Base-by-base conservation (phyloP, 53 echinoderm and acorn worm genomes). In the Antedon mediterranea region DNA sequence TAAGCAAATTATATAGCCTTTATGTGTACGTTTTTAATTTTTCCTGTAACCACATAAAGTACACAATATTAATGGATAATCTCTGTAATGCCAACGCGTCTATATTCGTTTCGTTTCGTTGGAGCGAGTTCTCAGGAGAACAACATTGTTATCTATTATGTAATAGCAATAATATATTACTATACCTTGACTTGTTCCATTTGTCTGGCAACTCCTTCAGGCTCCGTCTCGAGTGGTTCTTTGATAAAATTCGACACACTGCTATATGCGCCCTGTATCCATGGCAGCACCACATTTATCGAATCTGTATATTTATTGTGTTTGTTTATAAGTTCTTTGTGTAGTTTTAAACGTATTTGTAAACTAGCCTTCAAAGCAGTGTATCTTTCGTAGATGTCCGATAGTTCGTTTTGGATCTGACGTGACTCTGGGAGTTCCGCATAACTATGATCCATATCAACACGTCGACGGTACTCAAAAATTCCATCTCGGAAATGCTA, bases 301-400 rank as follows among this genome's bases (percentile, higher is more conserved):
- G 92, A 88, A 3, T 75, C 78, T 34, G 82, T 83, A 80, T 90
- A 98, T 70, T 90, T 88, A 79, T 88, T 84, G 29, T 98, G 98
- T 44, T 98, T 98, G 84, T 83, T 90, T 0, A 86, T 81, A 71
- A 90, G 74, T 11, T 87, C 84, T 82, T 90, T 98, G 77, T 90
- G 88, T 41, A 82, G 81, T 43, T 82, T 83, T 86, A 88, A 90
- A 82, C 89, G 83, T 18, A 78, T 83, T 0, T 84, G 80, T 43
- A 89, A 79, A 57, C 86, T 84, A 34, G 43, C 84, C 78, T 88
- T 90, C 79, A 98, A 82, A 26, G 83, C 77, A 34, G 89, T 88
- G 93, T 98, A 98, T 57, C 92, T 90, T 42, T 98, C 98, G 72
- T 98, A 92, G 77, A 84, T 82, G 70, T 98, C 93, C 3, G 85